Evolutionary conservation across 2,797 vertebrate genomes (phyloP), one percentile per base, ranked within the genome.

Genomic region (Holocentrus rufus): DNA sequence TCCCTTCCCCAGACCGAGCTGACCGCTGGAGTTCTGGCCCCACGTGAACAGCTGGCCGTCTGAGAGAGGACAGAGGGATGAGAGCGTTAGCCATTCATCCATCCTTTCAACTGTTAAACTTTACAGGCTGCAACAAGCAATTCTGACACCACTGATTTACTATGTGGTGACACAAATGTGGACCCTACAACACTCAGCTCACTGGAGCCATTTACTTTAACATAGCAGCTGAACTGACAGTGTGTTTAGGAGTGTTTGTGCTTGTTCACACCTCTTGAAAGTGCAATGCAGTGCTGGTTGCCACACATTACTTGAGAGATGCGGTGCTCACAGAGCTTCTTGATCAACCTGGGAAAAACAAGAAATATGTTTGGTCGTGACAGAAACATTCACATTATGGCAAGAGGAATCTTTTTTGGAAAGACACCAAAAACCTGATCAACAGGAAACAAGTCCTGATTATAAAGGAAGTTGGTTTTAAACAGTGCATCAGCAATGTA

Each of bases 241-340:
- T 49, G 47, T 68, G 46, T 60, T 49, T 20, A 65, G 22, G 63
- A 22, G 50, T 69, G 83, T 47, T 36, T 2, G 7, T 83, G 79
- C 4, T 60, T 85, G 31, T 89, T 82, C 77, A 75, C 92, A 99
- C 98, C 97, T 96, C 95, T 95, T 82, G 97, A 96, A 89, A 99
- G 96, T 92, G 97, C 97, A 80, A 99, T 93, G 88, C 97, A 99
- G 90, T 99, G 98, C 91, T 97, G 96, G 83, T 95, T 98, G 77
- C 98, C 98, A 92, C 98, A 99, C 90, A 97, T 97, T 65, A 99
- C 95, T 89, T 99, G 98, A 72, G 97, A 93, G 89, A 99, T 97
- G 3, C 85, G 95, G 87, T 98, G 96, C 73, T 97, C 96, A 85
- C 95, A 96, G 82, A 99, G 88, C 69, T 96, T 96, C 87, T 97